Base-by-base conservation (phyloP, 2,113 vertebrate genomes). In the Tiliqua scincoides region DNA sequence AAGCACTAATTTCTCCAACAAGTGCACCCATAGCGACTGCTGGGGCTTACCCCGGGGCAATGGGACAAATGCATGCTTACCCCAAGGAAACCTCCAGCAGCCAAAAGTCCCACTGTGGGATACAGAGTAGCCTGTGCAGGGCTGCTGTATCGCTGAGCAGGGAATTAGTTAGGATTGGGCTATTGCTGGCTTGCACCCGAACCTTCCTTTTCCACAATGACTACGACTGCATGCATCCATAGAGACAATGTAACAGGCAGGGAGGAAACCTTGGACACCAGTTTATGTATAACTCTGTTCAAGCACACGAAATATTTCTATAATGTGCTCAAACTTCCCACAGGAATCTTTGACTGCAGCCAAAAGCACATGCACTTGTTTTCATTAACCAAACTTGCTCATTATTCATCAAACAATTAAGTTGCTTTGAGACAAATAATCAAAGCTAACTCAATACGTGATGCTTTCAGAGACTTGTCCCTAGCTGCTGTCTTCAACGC, bases 361-460 rank as follows among this genome's bases (percentile, higher is more conserved):
- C 82, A 14, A 48, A 89, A 88, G 25, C 15, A 67, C 83, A 67
- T n/a, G 3, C 21, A 71, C 30, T 27, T 85, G 32, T 48, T 79
- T 37, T 57, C 77, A 80, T 40, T 73, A 32, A 48, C 15, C 77
- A 83, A 79, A 14, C 62, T 86, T 65, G 20, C 27, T 7, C 2
- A 85, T 87, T 59, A 83, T 43, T 40, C 5, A 70, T 79, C 59
- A 86, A 10, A 7, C 30, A 84, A 48, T 40, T 68, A 59, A 72
- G 67, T 67, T 3, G 9, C 67, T 85, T 76, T 85, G 73, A 59
- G n/a, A 61, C 27, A 87, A 43, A 21, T 83, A 59, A 43, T 40
- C 32, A 0, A 0, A 1, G 35, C 52, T 75, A 91, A 92, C 88
- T 89, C 82, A 88, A 78, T 85, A 40, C 14, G 32, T 37, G 2